A percentile compares a stretch with the other conserved stretches of the same genome.
phyloP scores from a whole-genome alignment of 2,113 vertebrate genomes.

The Craseonycteris thonglongyai region DNA sequence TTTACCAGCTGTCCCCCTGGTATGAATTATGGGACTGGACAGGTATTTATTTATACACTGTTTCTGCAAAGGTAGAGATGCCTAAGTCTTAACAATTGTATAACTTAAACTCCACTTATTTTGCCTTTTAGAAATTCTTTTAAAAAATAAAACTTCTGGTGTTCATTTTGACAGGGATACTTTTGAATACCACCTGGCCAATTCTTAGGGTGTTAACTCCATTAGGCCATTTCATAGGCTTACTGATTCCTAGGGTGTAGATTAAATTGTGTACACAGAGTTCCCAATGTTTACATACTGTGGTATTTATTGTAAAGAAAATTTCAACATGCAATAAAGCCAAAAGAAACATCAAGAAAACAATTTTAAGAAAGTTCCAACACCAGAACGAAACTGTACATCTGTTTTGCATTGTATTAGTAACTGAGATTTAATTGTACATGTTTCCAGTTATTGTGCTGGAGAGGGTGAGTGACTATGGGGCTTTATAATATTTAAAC shows the following conservation, averaged over 20 bases:
- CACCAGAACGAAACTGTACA: not conserved
- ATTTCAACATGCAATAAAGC: not conserved
- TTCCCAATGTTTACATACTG: not conserved
- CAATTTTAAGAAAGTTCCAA: not conserved
- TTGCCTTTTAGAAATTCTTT: not conserved
- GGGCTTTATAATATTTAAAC: not conserved
- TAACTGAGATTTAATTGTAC: not conserved
- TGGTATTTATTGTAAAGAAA: not conserved
- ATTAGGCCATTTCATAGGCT: not conserved
- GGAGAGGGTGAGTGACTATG: not conserved
- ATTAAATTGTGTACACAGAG: not conserved
- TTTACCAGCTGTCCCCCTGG: not conserved
- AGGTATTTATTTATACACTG: not conserved
- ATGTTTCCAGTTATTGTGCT: not conserved
- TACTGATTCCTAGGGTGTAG: not conserved
- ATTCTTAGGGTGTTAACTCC: slow-evolving; percentile 1
- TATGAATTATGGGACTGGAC: not conserved
- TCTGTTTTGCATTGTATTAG: not conserved
- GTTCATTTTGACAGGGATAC: slow-evolving; percentile 20
- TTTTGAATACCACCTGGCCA: not conserved
- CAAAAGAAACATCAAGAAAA: not conserved
- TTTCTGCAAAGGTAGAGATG: not conserved
- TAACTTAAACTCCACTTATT: not conserved
- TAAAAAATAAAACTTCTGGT: not conserved
- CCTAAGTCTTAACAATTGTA: not conserved